Percentiles rank a stretch among this genome's conserved stretches.
phyloP scores from a whole-genome alignment of 2,797 vertebrate species.

The Mormyrops boulengeri region DNA sequence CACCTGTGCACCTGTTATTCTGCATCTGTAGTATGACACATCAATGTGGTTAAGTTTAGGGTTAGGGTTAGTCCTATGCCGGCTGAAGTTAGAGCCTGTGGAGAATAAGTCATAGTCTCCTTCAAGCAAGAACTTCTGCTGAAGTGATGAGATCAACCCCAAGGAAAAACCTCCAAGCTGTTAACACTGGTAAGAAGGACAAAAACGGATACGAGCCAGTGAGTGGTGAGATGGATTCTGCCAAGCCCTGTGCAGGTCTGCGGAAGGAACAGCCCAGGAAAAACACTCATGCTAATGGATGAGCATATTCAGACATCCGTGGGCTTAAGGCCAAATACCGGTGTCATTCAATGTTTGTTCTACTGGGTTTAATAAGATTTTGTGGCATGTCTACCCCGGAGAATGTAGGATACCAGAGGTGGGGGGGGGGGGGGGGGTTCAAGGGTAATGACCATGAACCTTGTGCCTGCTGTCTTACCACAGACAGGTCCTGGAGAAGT shows the following conservation, averaged over 20 bases:
- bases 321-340: background rate
- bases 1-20: conserved; percentile 36
- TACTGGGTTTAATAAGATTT: background rate
- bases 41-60: background rate
- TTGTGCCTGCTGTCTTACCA: background rate
- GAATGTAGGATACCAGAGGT: background rate
- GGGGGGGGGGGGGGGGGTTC: background rate
- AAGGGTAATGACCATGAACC: background rate
- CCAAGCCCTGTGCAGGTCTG: background rate
- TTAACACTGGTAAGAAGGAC: background rate
- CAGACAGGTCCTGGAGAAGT: background rate
- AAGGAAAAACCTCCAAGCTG: background rate
- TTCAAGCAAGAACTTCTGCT: background rate
- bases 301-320: background rate
- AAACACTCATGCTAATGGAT: background rate
- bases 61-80: background rate
- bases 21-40: conserved; percentile 42
- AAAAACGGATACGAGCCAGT: background rate
- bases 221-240: background rate
- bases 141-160: background rate
- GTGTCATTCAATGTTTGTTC: background rate
- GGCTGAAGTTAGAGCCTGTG: background rate
- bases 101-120: background rate
- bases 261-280: background rate
- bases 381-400: background rate